phyloP scores from a whole-genome alignment of 1,140 invertebrate genomes.

The Heterodera schachtii region DNA sequence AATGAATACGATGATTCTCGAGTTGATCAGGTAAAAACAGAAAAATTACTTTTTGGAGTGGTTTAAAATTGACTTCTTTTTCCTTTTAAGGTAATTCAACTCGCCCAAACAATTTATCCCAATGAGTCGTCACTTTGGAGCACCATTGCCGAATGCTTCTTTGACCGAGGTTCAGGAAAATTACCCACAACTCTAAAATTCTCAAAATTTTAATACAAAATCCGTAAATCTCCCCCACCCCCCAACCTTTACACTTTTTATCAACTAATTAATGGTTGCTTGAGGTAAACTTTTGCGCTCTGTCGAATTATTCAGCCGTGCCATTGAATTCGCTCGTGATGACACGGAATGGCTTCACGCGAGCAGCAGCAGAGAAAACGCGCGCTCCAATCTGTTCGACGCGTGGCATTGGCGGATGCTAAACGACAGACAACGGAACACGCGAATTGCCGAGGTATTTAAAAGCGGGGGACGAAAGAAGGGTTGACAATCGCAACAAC shows the following conservation, averaged over 20 bases:
- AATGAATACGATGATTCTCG: conserved; percentile 17
- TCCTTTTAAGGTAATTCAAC: conserved; percentile 11
- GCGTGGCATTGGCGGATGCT: conserved; percentile 44
- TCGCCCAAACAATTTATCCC: conserved; percentile 22
- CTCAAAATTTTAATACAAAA: not conserved
- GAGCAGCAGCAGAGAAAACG: conserved; percentile 31
- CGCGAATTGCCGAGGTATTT: conserved; percentile 27
- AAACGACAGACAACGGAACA: conserved; percentile 34
- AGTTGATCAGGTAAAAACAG: not conserved
- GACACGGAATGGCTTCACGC: conserved; percentile 40
- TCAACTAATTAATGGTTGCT: not conserved
- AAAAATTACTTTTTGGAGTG: not conserved
- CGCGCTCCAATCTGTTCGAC: conserved; percentile 37
- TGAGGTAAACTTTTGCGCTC: conserved; percentile 32
- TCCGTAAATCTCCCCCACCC: not conserved
- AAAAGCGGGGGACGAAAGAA: no score
- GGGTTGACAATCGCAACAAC: no score
- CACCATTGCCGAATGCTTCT: conserved; percentile 24
- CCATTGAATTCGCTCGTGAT: conserved; percentile 17
- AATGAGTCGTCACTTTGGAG: conserved; percentile 23
- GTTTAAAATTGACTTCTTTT: not conserved
- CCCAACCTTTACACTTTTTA: not conserved
- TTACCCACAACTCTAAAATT: not conserved
- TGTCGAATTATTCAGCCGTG: conserved; percentile 27
- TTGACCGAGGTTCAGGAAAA: not conserved